Evolutionary conservation across 1,140 invertebrate species (phyloP).

Genomic region (Trissolcus basalis): DNA sequence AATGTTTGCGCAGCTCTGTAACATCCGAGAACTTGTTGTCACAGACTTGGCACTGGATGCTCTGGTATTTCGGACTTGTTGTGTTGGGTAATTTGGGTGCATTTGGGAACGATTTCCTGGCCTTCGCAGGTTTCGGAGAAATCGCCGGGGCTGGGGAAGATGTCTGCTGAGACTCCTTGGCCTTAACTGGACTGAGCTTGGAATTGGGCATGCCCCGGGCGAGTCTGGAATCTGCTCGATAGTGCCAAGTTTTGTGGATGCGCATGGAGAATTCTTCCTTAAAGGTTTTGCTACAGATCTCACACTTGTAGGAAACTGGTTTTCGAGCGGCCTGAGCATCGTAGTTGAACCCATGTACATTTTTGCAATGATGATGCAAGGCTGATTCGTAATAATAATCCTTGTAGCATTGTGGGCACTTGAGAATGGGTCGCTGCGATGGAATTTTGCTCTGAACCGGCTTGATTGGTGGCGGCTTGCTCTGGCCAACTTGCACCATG

Average conservation of each 20-base stretch:
- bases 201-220: conserved; percentile 30
- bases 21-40: conserved; percentile 68
- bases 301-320: conserved; percentile 72
- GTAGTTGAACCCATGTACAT: conserved; percentile 58
- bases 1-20: conserved; percentile 65
- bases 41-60: conserved; percentile 72
- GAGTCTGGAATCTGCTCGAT: conserved; percentile 65
- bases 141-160: neutral
- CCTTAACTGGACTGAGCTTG: conserved; percentile 20
- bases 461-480: neutral
- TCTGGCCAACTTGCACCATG: conserved; percentile 3
- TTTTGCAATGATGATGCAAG: conserved; percentile 63
- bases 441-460: conserved; percentile 1
- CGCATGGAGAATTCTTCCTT: conserved; percentile 74
- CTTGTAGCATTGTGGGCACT: conserved; percentile 66
- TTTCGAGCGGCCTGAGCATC: conserved; percentile 18
- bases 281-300: conserved; percentile 79
- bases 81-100: conserved; percentile 8
- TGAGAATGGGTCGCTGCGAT: conserved; percentile 33
- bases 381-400: conserved; percentile 66
- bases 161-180: neutral
- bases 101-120: conserved; percentile 68
- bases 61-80: conserved; percentile 30
- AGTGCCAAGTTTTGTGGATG: conserved; percentile 80
- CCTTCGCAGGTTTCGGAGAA: conserved; percentile 64